Conservation (phyloP, 2,797 vertebrate genomes). For the Gallinago stenura region DNA sequence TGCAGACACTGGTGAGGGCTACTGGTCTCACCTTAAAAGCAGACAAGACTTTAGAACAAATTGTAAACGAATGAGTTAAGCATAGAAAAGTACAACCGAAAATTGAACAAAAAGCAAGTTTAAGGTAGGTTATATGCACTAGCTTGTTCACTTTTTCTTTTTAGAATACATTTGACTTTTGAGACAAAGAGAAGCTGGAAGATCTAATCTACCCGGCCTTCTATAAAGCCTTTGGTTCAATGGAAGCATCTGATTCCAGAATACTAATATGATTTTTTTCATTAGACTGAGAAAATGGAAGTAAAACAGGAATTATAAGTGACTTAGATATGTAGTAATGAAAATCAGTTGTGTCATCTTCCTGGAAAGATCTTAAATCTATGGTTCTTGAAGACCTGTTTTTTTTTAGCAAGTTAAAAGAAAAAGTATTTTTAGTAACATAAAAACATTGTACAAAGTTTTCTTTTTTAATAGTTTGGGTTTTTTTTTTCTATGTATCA, state of each 20-base stretch:
- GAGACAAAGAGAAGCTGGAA: neutral
- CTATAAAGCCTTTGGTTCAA: neutral
- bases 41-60: fast-evolving
- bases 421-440: neutral
- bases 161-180: neutral
- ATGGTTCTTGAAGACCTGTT: neutral
- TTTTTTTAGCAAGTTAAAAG: neutral
- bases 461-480: neutral
- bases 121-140: neutral
- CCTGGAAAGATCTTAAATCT: neutral
- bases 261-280: neutral
- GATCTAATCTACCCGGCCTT: neutral
- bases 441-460: neutral
- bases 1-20: neutral
- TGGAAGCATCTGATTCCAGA: neutral
- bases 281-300: neutral
- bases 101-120: neutral
- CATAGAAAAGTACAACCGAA: neutral
- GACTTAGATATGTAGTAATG: neutral
- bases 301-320: neutral
- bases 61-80: neutral
- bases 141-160: neutral
- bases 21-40: neutral
- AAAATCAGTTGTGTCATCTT: neutral
- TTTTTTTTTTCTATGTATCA: neutral